A percentile compares a stretch with the other conserved stretches of the same genome.
phyloP scores from a whole-genome alignment of 2,113 vertebrate genomes.

The Dissostichus mawsoni region DNA sequence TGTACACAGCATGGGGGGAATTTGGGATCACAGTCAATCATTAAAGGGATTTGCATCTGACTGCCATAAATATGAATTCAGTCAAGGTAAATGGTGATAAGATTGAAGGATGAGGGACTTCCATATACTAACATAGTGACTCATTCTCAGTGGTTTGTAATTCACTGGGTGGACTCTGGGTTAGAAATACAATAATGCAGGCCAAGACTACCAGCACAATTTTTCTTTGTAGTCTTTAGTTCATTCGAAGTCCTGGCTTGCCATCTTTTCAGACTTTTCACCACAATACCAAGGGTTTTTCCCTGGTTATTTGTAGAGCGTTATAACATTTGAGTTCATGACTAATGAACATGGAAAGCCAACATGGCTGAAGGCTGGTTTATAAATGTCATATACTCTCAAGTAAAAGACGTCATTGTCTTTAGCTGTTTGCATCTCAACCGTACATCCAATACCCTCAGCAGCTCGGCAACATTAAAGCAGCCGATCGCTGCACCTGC shows the following conservation, averaged over 20 bases:
- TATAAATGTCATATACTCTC: slow-evolving; percentile 83
- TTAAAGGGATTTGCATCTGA: slow-evolving; percentile 50
- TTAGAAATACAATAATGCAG: slow-evolving; percentile 44
- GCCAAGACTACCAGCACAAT: slow-evolving; percentile 60
- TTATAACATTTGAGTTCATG: slow-evolving; percentile 60
- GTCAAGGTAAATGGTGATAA: slow-evolving; percentile 52
- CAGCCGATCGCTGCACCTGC: slow-evolving; percentile 93
- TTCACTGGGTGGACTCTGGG: slow-evolving; percentile 52
- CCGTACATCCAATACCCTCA: slow-evolving; percentile 81
- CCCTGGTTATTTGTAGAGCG: slow-evolving; percentile 51
- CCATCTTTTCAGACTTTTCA: slow-evolving; percentile 46
- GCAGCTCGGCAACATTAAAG: slow-evolving; percentile 87
- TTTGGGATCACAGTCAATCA: slow-evolving; percentile 55
- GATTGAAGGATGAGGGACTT: slow-evolving; percentile 33
- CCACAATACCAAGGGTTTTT: slow-evolving; percentile 55
- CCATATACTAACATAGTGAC: slow-evolving; percentile 36
- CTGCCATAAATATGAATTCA: slow-evolving; percentile 55
- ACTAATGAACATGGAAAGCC: slow-evolving; percentile 62
- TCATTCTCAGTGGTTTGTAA: slow-evolving; percentile 61
- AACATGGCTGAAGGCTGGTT: slow-evolving; percentile 41
- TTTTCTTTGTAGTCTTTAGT: slow-evolving; percentile 45
- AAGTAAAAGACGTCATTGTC: slow-evolving; percentile 89
- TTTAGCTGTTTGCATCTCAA: slow-evolving; percentile 81
- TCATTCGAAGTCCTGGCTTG: slow-evolving; percentile 44
- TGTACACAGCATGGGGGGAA: slow-evolving; percentile 46